Conservation (phyloP, 2,113 vertebrate genomes). For the Typhlomys cinereus region DNA sequence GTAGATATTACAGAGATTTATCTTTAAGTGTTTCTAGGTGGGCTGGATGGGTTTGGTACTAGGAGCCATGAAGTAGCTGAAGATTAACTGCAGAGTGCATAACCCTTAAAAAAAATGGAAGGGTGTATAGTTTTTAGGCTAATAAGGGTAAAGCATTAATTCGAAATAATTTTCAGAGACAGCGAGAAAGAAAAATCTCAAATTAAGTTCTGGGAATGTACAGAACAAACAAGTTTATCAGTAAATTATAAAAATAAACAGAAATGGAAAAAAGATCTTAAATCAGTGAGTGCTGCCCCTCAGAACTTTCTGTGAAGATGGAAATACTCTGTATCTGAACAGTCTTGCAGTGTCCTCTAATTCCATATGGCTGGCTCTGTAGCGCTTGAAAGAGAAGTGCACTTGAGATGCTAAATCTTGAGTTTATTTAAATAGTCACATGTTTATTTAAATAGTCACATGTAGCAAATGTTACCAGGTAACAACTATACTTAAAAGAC, state of each 20-base stretch:
- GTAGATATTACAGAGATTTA: too few species aligned
- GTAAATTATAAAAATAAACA: neutral
- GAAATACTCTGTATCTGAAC: neutral
- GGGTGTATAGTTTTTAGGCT: neutral
- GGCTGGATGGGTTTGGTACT: too few species aligned
- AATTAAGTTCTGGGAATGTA: neutral
- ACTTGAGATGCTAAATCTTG: neutral
- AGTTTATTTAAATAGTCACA: neutral
- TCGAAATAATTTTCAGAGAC: conserved; percentile 42
- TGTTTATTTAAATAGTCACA: neutral
- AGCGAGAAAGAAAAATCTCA: conserved; percentile 25
- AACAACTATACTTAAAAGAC: neutral
- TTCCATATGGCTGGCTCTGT: neutral
- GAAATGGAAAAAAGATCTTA: neutral
- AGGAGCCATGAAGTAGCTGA: neutral
- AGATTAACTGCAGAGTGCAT: neutral
- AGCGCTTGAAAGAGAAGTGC: neutral
- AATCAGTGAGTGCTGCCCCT: neutral
- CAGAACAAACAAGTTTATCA: neutral
- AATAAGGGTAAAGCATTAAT: neutral
- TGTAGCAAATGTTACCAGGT: neutral
- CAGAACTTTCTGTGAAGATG: neutral
- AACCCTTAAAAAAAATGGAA: conserved; percentile 22
- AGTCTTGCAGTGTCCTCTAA: neutral
- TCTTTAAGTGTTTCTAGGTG: too few species aligned